These are phyloP conservation scores for Acanthisitta chloris DNA, from an alignment of 2,113 vertebrate species.

Conservation along the genomic window DNA sequence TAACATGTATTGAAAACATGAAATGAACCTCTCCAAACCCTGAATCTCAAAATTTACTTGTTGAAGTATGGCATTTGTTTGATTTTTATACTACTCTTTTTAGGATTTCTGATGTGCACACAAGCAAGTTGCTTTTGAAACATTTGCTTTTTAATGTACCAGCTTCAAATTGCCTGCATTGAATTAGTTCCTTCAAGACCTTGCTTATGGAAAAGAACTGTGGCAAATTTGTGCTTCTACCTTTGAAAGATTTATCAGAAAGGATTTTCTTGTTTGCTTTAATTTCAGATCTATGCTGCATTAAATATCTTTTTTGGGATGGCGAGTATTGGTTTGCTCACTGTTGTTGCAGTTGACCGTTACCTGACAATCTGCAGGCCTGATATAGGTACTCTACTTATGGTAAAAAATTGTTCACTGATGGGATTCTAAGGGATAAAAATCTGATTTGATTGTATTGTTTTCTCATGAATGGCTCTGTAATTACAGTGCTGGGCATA, in stretches of 20 bases:
- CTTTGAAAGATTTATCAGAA: background rate
- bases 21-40: background rate
- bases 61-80: background rate
- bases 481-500: background rate
- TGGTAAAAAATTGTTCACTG: background rate
- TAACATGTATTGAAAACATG: background rate
- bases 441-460: background rate
- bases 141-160: background rate
- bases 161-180: background rate
- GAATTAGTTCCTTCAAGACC: background rate
- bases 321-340: slow-evolving; percentile 96
- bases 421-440: background rate
- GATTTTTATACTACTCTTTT: background rate
- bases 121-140: background rate
- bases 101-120: background rate
- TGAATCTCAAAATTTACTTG: background rate
- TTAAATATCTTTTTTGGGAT: slow-evolving; percentile 99
- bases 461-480: background rate
- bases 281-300: slow-evolving; percentile 91
- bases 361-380: slow-evolving; percentile 91
- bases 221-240: background rate
- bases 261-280: background rate
- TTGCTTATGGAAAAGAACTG: background rate
- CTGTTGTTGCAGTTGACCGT: slow-evolving; percentile 90
- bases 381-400: slow-evolving; percentile 79